Conservation (phyloP, 2,797 vertebrate species). For the Pseudomugil tenellus region DNA sequence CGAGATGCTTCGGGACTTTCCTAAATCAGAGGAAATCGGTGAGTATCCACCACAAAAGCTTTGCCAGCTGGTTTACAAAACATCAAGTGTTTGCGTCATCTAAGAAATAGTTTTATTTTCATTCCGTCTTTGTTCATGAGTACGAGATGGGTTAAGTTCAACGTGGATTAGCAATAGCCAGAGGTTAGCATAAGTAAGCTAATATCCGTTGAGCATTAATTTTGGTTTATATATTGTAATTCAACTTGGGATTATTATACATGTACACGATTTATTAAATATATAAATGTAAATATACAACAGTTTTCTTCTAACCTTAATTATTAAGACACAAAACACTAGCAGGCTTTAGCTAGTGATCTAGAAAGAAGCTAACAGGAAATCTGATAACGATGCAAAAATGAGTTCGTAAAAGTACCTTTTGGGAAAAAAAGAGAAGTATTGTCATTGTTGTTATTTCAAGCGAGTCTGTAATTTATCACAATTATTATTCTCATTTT, state of each 20-base stretch:
- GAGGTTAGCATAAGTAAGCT: slow-evolving; percentile 36
- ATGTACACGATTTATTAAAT: neutral
- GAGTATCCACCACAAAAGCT: neutral
- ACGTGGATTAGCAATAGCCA: neutral
- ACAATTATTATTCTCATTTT: neutral
- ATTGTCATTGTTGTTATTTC: neutral
- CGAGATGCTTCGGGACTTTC: slow-evolving; percentile 25
- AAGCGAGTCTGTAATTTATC: neutral
- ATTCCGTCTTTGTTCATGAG: neutral
- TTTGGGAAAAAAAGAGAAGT: neutral
- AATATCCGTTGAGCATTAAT: neutral
- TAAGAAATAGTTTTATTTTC: neutral
- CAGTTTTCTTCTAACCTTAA: no score
- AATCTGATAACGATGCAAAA: neutral
- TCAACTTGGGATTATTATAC: no score
- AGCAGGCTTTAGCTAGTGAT: neutral
- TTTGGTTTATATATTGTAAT: no score
- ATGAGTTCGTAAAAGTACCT: slow-evolving; percentile 10
- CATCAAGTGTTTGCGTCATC: neutral
- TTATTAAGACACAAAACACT: neutral
- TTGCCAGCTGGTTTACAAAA: neutral
- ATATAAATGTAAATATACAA: neutral
- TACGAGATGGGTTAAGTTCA: neutral
- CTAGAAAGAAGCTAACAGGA: neutral
- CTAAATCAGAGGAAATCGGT: neutral